phyloP scores from a whole-genome alignment of 1,140 invertebrate genomes.

The Gonatopus flavifemur region DNA sequence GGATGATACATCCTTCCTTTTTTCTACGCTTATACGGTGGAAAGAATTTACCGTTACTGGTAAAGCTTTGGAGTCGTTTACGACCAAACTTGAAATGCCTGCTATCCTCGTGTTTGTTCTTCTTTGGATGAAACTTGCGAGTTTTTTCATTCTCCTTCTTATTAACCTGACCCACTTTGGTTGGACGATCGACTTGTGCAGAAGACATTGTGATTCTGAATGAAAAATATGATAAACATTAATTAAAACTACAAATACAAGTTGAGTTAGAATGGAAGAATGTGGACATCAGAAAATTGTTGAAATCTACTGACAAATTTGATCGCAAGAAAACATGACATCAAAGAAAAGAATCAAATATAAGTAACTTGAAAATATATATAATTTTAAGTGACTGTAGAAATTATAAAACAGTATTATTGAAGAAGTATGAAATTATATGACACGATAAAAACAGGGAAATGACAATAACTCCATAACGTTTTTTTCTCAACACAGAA shows the following conservation, averaged over 20 bases:
- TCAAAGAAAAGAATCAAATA: too few species aligned
- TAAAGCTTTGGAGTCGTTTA: slow-evolving; percentile 61
- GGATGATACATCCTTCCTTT: slow-evolving; percentile 70
- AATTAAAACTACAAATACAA: not conserved
- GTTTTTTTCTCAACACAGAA: too few species aligned
- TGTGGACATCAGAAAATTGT: too few species aligned
- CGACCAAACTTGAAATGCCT: slow-evolving; percentile 54
- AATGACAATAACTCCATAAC: too few species aligned
- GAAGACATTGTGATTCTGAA: slow-evolving; percentile 39
- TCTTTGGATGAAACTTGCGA: slow-evolving; percentile 45
- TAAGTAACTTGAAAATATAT: too few species aligned
- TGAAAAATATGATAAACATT: slow-evolving; percentile 5
- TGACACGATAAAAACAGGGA: too few species aligned
- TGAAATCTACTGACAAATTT: too few species aligned
- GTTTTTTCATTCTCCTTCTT: slow-evolving; percentile 52
- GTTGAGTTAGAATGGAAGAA: not conserved
- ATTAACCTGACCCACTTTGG: slow-evolving; percentile 33
- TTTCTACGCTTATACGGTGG: slow-evolving; percentile 67
- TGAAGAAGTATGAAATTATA: too few species aligned
- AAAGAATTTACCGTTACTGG: slow-evolving; percentile 53
- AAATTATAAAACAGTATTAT: too few species aligned
- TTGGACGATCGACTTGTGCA: slow-evolving; percentile 41
- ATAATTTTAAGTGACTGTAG: too few species aligned
- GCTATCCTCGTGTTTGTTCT: slow-evolving; percentile 53
- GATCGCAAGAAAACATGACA: too few species aligned